phyloP scores from a whole-genome alignment of 2,113 vertebrate species.

The Stegostoma tigrinum region DNA sequence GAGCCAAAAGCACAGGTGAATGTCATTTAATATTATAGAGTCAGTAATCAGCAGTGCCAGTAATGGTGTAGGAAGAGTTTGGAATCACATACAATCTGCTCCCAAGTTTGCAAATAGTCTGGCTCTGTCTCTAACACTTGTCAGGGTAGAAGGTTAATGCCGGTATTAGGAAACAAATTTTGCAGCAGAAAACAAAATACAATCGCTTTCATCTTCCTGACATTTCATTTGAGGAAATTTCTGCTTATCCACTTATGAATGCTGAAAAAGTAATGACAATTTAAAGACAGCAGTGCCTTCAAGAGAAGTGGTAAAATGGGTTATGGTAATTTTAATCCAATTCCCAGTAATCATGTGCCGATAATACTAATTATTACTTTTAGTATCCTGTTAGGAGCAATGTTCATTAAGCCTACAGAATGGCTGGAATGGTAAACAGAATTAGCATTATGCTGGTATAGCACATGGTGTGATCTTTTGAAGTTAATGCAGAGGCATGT shows the following conservation, averaged over 20 bases:
- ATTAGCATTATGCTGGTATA: not conserved
- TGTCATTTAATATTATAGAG: not conserved
- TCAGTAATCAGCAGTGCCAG: too few relatives aligned
- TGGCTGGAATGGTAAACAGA: not conserved
- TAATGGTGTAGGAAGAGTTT: not conserved
- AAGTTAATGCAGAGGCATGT: not conserved
- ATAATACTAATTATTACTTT: not conserved
- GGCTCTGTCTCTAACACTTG: not conserved
- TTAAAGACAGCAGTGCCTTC: not conserved
- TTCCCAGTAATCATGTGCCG: not conserved
- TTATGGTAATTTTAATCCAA: not conserved
- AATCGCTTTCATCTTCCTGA: not conserved
- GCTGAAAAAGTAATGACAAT: not conserved
- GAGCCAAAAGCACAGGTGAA: not conserved
- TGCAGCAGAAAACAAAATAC: not conserved
- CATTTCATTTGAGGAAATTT: not conserved
- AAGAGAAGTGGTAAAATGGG: not conserved
- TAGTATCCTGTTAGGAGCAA: not conserved
- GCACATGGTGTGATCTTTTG: not conserved
- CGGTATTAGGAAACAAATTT: not conserved
- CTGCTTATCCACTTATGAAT: not conserved
- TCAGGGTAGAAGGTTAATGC: not conserved
- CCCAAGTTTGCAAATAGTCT: not conserved
- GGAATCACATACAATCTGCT: not conserved
- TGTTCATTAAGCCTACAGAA: not conserved